Conservation (phyloP, 2,797 vertebrate genomes). For the Xiphophorus birchmanni region DNA sequence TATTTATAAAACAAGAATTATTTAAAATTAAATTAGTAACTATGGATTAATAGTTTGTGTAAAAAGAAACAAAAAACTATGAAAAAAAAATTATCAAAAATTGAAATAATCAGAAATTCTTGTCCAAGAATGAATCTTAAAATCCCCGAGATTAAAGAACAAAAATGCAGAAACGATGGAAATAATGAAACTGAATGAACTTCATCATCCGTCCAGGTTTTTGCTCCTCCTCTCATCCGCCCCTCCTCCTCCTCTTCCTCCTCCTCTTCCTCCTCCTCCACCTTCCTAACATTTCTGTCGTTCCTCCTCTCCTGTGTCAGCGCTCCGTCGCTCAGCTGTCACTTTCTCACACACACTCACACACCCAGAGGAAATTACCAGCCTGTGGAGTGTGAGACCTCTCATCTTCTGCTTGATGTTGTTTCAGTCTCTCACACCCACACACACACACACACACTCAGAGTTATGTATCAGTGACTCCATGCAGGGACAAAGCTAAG, state of each 20-base stretch:
- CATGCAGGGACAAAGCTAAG: background rate
- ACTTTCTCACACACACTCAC: conserved; percentile 66
- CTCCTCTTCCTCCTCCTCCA: conserved; percentile 44
- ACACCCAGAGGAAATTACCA: conserved; percentile 30
- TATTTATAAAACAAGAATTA: too few species aligned
- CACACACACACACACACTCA: conserved; percentile 1
- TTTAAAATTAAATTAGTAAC: too few species aligned
- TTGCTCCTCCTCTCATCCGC: background rate
- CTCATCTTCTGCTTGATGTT: background rate
- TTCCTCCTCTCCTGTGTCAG: conserved; percentile 71
- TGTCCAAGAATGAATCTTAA: too few species aligned
- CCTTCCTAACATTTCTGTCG: conserved; percentile 40
- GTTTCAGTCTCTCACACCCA: background rate
- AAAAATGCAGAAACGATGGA: too few species aligned
- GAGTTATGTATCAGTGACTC: conserved; percentile 16
- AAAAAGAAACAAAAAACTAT: too few species aligned
- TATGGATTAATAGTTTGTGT: too few species aligned
- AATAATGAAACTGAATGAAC: too few species aligned
- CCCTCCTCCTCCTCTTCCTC: background rate
- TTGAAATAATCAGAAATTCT: too few species aligned
- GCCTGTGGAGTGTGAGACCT: conserved; percentile 27
- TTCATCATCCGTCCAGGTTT: too few species aligned
- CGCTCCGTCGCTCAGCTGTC: conserved; percentile 71
- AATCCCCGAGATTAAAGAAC: too few species aligned
- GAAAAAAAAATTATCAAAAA: too few species aligned